These are phyloP conservation scores for Thalassaphorura encarpata DNA, from an alignment of 1,140 invertebrate genomes.

Conservation along the genomic window DNA sequence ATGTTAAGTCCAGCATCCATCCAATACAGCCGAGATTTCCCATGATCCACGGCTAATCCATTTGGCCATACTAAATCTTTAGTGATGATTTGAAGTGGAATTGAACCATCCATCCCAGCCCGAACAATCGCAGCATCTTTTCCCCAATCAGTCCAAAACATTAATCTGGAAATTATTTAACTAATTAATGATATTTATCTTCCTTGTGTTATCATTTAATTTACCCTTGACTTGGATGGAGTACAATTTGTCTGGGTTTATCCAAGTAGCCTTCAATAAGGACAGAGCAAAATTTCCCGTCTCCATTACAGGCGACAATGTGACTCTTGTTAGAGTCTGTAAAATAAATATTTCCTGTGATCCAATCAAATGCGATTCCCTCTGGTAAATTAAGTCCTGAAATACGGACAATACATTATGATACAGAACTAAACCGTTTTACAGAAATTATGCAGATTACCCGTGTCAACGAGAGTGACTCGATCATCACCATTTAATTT, in stretches of 20 bases:
- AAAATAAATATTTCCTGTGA: constrained; percentile 69
- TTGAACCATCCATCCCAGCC: constrained; percentile 75
- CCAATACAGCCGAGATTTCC: constrained; percentile 61
- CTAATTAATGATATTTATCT: constrained; percentile 11
- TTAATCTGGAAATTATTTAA: constrained; percentile 48
- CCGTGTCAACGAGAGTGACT: constrained; percentile 45
- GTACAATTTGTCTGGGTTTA: constrained; percentile 37
- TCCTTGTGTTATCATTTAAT: neutral
- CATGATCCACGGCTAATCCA: constrained; percentile 43
- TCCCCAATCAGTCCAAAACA: constrained; percentile 84
- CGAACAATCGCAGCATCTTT: constrained; percentile 56
- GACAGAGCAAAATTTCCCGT: constrained; percentile 51
- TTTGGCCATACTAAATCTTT: constrained; percentile 53
- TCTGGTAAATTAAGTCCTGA: constrained; percentile 58
- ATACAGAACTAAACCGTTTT: neutral
- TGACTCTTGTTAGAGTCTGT: constrained; percentile 58
- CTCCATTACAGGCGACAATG: constrained; percentile 59
- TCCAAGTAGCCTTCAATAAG: constrained; percentile 36
- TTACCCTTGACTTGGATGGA: constrained; percentile 38
- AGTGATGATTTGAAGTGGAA: constrained; percentile 52
- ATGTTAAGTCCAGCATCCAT: constrained; percentile 67
- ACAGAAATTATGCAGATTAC: constrained; percentile 31
- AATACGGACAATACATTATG: neutral
- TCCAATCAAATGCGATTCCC: constrained; percentile 68
- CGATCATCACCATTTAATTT: constrained; percentile 43